Percentiles rank a stretch among this genome's conserved stretches.
Conservation (phyloP, 2,113 vertebrate genomes). For the Mesitornis unicolor region DNA sequence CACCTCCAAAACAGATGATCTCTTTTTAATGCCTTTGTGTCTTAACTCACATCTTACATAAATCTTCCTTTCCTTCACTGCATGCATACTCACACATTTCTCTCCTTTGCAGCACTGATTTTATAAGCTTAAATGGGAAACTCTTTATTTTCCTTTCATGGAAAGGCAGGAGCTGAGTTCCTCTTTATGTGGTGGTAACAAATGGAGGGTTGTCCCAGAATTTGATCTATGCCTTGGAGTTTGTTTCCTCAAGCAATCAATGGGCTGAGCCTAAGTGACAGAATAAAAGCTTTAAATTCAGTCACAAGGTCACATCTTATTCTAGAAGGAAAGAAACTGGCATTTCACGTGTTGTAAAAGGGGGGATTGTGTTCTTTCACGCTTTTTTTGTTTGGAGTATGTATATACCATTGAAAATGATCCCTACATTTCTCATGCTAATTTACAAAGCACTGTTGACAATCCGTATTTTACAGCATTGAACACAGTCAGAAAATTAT, state of each 20-base stretch:
- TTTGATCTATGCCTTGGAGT: neutral
- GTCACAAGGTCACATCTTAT: neutral
- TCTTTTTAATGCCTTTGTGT: slow-evolving; percentile 2
- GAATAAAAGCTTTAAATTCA: neutral
- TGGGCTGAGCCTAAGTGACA: neutral
- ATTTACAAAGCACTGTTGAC: neutral
- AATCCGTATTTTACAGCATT: neutral
- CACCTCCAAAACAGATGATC: neutral
- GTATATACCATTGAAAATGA: neutral
- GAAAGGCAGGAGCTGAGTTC: neutral
- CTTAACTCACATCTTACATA: slow-evolving; percentile 5
- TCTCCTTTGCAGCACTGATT: neutral
- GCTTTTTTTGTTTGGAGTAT: neutral
- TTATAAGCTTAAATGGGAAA: neutral
- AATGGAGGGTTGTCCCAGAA: neutral
- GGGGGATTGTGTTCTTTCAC: neutral
- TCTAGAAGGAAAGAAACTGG: neutral
- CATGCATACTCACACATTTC: neutral
- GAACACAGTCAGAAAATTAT: neutral
- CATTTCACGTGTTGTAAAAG: neutral
- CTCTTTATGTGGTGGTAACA: neutral
- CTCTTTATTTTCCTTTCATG: slow-evolving; percentile 15
- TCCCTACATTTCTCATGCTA: neutral
- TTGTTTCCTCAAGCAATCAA: neutral
- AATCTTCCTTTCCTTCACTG: neutral